Evolutionary conservation across 2,113 vertebrate genomes (phyloP).

Genomic region (Sebastes fasciatus): DNA sequence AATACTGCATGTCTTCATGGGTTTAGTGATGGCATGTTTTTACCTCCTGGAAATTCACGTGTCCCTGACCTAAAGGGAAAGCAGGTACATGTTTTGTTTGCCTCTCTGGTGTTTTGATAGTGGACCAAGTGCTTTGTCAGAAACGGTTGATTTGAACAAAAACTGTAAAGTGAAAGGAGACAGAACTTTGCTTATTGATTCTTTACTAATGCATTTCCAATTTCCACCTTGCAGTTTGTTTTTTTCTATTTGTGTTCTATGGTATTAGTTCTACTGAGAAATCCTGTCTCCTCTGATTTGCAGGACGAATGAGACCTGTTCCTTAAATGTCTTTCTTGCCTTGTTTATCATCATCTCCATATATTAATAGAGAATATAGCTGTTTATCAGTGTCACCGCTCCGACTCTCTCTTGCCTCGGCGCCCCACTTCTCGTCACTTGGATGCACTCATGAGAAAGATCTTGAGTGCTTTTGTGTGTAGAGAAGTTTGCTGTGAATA

Average conservation of each 20-base stretch:
- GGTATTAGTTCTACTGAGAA: slow-evolving; percentile 3
- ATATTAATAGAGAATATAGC: slow-evolving; percentile 31
- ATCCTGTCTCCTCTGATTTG: slow-evolving; percentile 23
- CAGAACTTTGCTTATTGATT: slow-evolving; percentile 2
- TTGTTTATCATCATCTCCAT: slow-evolving; percentile 11
- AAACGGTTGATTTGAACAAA: neutral
- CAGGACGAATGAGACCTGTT: slow-evolving; percentile 24
- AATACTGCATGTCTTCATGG: slow-evolving; percentile 22
- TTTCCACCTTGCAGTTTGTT: slow-evolving; percentile 6
- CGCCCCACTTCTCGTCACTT: slow-evolving; percentile 37
- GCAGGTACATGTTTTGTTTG: neutral
- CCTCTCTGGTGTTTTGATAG: slow-evolving; percentile 5
- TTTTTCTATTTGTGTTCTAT: slow-evolving; percentile 26
- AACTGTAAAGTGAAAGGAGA: neutral
- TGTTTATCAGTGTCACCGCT: slow-evolving; percentile 46
- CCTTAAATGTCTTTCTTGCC: neutral
- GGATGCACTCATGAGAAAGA: slow-evolving; percentile 41
- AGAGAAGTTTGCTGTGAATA: slow-evolving; percentile 56
- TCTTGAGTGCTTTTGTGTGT: slow-evolving; percentile 78
- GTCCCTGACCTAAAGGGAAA: slow-evolving; percentile 21
- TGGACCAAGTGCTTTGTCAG: slow-evolving; percentile 1
- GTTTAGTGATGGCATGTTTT: slow-evolving; percentile 18
- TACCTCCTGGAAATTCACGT: slow-evolving; percentile 17
- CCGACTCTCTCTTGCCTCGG: slow-evolving; percentile 1
- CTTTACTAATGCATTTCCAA: slow-evolving; percentile 13